These are phyloP conservation scores for Platycnemis pennipes DNA, from an alignment of 2,888 invertebrate genomes.

Conservation along the genomic window DNA sequence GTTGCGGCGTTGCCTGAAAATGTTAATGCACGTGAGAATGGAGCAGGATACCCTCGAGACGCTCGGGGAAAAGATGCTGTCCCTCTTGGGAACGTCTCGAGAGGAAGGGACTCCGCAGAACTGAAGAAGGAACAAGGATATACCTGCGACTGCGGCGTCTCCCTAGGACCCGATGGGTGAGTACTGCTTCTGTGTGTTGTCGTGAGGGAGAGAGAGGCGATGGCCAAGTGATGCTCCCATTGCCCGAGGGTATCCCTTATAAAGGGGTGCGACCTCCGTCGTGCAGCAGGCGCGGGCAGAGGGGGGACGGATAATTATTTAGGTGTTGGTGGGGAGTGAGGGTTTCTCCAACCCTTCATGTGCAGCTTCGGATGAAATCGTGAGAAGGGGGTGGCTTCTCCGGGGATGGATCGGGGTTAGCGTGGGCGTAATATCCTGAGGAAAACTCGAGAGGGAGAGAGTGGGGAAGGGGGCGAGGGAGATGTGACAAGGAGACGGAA, in stretches of 20 bases:
- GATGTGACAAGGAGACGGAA: background rate
- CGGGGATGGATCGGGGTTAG: background rate
- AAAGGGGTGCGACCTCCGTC: background rate
- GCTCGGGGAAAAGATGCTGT: background rate
- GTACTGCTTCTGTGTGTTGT: background rate
- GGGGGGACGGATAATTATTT: background rate
- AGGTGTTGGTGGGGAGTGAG: background rate
- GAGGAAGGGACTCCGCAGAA: background rate
- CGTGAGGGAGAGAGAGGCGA: background rate
- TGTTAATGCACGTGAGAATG: background rate
- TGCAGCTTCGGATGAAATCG: background rate
- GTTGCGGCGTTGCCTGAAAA: background rate
- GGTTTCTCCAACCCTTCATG: background rate
- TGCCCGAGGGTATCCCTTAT: background rate
- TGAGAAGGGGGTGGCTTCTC: background rate
- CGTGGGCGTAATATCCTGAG: conserved; percentile 8
- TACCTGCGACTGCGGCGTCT: background rate
- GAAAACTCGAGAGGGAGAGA: background rate
- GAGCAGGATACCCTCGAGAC: background rate
- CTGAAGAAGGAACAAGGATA: background rate
- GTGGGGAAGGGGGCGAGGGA: background rate
- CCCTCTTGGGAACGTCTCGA: background rate
- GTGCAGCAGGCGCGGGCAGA: background rate
- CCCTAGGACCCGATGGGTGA: background rate
- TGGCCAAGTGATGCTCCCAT: background rate